Conservation (phyloP, 2,888 invertebrate genomes). For the Dendrolimus pini region DNA sequence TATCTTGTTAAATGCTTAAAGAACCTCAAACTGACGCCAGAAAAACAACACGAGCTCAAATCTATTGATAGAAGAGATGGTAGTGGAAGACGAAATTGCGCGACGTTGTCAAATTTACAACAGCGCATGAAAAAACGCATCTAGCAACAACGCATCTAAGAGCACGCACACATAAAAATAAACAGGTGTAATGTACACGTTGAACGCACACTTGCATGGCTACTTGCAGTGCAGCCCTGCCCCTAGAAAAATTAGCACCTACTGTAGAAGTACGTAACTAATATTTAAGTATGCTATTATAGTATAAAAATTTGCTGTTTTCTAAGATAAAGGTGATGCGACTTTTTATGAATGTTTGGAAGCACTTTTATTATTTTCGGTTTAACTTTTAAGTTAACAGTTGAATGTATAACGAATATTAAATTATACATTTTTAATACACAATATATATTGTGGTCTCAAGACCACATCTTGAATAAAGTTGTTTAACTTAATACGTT, state of each 20-base stretch:
- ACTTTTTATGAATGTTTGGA: too few species aligned
- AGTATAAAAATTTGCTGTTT: too few species aligned
- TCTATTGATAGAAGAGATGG: constrained; percentile 11
- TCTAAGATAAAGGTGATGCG: too few species aligned
- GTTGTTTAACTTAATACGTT: too few species aligned
- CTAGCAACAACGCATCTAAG: constrained; percentile 60
- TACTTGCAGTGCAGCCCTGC: not conserved
- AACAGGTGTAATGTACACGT: constrained; percentile 47
- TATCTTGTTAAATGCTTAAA: not conserved
- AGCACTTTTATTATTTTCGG: too few species aligned
- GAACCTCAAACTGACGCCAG: not conserved
- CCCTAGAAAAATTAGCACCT: not conserved
- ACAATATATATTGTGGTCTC: too few species aligned
- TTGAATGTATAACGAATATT: too few species aligned
- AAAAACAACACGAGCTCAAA: constrained; percentile 8
- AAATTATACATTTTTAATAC: too few species aligned
- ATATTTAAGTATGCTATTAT: not conserved
- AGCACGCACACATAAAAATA: constrained; percentile 14
- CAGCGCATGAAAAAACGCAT: constrained; percentile 53
- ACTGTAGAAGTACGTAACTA: not conserved
- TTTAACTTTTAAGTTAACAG: too few species aligned
- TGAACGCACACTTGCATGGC: constrained; percentile 26
- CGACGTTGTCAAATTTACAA: constrained; percentile 70
- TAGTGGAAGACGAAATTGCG: constrained; percentile 39
- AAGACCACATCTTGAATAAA: too few species aligned